Evolutionary conservation across 2,888 invertebrate genomes (phyloP).

Genomic region (Macrophya alboannulata): DNA sequence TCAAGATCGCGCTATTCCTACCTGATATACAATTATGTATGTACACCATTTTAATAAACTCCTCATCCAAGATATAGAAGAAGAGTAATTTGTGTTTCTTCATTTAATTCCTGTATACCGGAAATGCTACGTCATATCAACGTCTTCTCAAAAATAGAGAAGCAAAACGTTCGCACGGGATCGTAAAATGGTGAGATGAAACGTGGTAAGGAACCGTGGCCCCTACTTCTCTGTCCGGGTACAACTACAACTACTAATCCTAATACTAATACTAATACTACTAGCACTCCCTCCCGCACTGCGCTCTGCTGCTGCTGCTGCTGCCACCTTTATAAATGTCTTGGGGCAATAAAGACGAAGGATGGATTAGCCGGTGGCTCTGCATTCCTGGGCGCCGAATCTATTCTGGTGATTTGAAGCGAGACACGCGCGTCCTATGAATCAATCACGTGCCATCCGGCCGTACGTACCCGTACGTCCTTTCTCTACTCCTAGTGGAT

Average conservation of each 20-base stretch:
- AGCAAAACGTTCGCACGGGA: background rate
- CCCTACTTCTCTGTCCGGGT: background rate
- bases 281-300: slow-evolving; percentile 31
- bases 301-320: too few species aligned
- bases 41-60: background rate
- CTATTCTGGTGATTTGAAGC: slow-evolving; percentile 80
- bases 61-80: background rate
- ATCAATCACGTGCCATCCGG: slow-evolving; percentile 75
- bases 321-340: slow-evolving; percentile 76
- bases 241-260: background rate
- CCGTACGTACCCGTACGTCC: slow-evolving; percentile 50
- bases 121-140: background rate
- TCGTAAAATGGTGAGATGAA: slow-evolving; percentile 49
- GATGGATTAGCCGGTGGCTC: slow-evolving; percentile 78
- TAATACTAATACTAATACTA: too few species aligned
- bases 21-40: background rate
- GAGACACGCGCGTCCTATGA: slow-evolving; percentile 80
- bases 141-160: background rate
- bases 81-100: background rate
- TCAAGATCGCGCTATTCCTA: background rate
- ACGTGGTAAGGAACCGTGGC: slow-evolving; percentile 27
- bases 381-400: slow-evolving; percentile 77
- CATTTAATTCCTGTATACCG: background rate
- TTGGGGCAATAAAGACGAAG: slow-evolving; percentile 77
- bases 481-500: slow-evolving; percentile 26